Evolutionary conservation across 2,888 invertebrate genomes (phyloP).

Genomic region (Nemotelus pantherinus): DNA sequence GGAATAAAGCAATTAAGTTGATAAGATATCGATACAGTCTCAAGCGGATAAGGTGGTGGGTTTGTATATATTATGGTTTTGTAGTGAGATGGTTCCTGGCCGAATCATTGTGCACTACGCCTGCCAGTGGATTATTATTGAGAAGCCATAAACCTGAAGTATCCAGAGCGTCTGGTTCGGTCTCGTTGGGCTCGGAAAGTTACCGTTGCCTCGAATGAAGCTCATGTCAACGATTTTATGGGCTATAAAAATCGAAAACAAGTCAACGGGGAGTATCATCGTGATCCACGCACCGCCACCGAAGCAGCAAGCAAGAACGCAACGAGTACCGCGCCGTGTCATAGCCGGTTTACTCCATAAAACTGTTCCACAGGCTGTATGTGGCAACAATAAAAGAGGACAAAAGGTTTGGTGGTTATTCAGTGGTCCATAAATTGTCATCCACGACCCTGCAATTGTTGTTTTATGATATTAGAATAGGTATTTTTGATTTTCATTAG

Average conservation of each 20-base stretch:
- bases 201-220: slow-evolving; percentile 4
- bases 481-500: background rate
- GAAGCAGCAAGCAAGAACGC: background rate
- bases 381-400: background rate
- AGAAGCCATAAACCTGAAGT: slow-evolving; percentile 4
- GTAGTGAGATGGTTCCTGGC: too few species aligned
- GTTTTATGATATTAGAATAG: background rate
- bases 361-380: background rate
- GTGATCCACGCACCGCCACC: slow-evolving; percentile 9
- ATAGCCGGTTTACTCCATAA: slow-evolving; percentile 6
- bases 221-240: slow-evolving; percentile 42
- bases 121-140: background rate
- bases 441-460: background rate
- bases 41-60: background rate
- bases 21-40: slow-evolving; percentile 40
- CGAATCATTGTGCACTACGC: background rate
- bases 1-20: slow-evolving; percentile 44
- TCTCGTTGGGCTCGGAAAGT: background rate
- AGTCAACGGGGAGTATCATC: slow-evolving; percentile 29
- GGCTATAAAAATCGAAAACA: slow-evolving; percentile 36
- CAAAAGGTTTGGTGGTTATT: background rate
- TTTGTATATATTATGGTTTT: too few species aligned
- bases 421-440: slow-evolving; percentile 9
- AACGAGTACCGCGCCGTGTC: background rate
- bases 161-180: slow-evolving; percentile 4